These are phyloP conservation scores for Drosophila parvula DNA, from an alignment of 1,140 invertebrate species.

Conservation along the genomic window DNA sequence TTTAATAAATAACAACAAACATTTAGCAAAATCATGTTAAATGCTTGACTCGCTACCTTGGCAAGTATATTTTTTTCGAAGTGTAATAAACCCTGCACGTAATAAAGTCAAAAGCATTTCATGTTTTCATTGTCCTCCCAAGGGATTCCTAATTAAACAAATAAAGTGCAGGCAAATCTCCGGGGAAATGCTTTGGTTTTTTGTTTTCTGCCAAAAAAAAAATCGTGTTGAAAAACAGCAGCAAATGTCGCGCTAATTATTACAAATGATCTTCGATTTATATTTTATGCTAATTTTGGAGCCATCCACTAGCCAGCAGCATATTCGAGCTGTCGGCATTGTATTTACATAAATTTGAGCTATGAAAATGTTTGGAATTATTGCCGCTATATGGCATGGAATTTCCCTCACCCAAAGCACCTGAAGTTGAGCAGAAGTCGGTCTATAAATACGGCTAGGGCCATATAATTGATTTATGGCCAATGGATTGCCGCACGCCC, in stretches of 20 bases:
- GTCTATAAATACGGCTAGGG: constrained; percentile 40
- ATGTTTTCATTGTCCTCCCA: constrained; percentile 30
- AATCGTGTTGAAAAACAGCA: constrained; percentile 51
- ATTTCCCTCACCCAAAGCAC: constrained; percentile 43
- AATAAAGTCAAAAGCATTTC: constrained; percentile 65
- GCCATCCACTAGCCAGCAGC: constrained; percentile 1
- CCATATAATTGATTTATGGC: constrained; percentile 79
- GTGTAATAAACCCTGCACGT: constrained; percentile 19
- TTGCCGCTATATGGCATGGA: constrained; percentile 31
- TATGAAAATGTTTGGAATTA: constrained; percentile 67
- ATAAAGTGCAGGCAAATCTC: constrained; percentile 43
- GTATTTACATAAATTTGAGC: constrained; percentile 53
- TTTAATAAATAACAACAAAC: background rate
- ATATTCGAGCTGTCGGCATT: constrained; percentile 56
- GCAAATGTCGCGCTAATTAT: constrained; percentile 75
- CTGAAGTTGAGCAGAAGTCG: constrained; percentile 48
- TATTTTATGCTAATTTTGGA: constrained; percentile 55
- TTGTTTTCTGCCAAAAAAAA: constrained; percentile 42
- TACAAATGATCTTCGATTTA: constrained; percentile 75
- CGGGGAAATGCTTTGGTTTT: constrained; percentile 12
- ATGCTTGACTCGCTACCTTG: background rate
- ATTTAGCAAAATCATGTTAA: background rate
- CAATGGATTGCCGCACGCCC: constrained; percentile 71
- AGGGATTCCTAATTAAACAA: constrained; percentile 78
- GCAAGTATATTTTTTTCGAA: background rate